Evolutionary conservation across 2,113 vertebrate species (phyloP).

Genomic region (Microtus pennsylvanicus): DNA sequence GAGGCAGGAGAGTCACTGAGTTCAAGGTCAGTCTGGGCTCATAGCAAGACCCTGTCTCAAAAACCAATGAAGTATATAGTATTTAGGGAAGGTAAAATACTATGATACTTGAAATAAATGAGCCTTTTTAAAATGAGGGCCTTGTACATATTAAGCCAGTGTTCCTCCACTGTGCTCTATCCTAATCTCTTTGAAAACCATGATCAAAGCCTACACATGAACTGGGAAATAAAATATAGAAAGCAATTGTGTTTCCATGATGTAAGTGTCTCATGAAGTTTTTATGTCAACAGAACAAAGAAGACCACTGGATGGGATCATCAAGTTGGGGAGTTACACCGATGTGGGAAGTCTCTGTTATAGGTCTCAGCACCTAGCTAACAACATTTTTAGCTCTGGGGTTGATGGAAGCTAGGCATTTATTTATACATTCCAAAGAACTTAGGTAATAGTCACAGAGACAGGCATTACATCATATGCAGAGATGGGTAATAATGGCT

Average conservation of each 20-base stretch:
- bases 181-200: neutral
- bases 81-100: conserved; percentile 1
- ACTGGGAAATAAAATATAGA: neutral
- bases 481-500: neutral
- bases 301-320: neutral
- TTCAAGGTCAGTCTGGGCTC: neutral
- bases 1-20: neutral
- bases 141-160: neutral
- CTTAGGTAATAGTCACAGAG: neutral
- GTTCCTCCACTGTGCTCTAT: neutral
- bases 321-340: neutral
- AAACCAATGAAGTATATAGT: neutral
- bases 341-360: neutral
- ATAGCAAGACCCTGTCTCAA: neutral
- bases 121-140: neutral
- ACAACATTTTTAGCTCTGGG: neutral
- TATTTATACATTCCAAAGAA: neutral
- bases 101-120: conserved; percentile 13
- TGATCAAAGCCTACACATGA: neutral
- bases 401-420: neutral
- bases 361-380: neutral
- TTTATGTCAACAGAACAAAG: neutral
- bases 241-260: neutral
- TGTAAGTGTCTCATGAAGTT: neutral
- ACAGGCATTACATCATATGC: neutral